These are phyloP conservation scores for Sebastes aleutianus DNA, from an alignment of 2,797 vertebrate species.

Conservation along the genomic window DNA sequence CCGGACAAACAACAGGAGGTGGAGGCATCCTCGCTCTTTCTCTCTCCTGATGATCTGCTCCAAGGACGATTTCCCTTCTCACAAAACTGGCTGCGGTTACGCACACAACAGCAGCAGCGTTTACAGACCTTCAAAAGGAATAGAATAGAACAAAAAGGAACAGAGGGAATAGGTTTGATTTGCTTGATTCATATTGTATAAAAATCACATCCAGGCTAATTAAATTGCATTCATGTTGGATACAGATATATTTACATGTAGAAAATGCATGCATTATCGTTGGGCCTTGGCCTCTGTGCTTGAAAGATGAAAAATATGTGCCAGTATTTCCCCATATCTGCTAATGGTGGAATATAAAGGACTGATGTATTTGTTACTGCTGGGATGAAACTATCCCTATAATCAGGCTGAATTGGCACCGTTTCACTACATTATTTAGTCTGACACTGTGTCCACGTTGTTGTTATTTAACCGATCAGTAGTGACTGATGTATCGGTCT, in stretches of 20 bases:
- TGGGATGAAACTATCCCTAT: neutral
- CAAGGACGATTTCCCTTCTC: slow-evolving; percentile 72
- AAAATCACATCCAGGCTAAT: slow-evolving; percentile 43
- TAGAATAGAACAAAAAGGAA: slow-evolving; percentile 53
- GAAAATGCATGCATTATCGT: neutral
- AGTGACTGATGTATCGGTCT: neutral
- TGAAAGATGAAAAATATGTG: neutral
- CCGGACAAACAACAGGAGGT: slow-evolving; percentile 74
- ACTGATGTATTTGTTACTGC: neutral
- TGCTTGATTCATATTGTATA: slow-evolving; percentile 19
- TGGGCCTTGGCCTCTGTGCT: neutral
- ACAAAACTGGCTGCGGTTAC: slow-evolving; percentile 54
- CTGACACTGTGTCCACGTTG: neutral
- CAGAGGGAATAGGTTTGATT: slow-evolving; percentile 43
- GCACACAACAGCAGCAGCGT: slow-evolving; percentile 41
- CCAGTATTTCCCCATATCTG: neutral
- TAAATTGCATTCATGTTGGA: slow-evolving; percentile 36
- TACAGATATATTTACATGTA: neutral
- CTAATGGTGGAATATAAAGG: slow-evolving; percentile 1
- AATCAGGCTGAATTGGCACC: neutral
- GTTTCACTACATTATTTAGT: neutral
- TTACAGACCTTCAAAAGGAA: slow-evolving; percentile 59
- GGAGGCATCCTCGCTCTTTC: slow-evolving; percentile 69
- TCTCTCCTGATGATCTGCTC: slow-evolving; percentile 67
- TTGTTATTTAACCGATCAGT: neutral